Evolutionary conservation across 1,140 invertebrate genomes (phyloP), one percentile per base, ranked within the genome.

Genomic region (Eulimnadia texana): DNA sequence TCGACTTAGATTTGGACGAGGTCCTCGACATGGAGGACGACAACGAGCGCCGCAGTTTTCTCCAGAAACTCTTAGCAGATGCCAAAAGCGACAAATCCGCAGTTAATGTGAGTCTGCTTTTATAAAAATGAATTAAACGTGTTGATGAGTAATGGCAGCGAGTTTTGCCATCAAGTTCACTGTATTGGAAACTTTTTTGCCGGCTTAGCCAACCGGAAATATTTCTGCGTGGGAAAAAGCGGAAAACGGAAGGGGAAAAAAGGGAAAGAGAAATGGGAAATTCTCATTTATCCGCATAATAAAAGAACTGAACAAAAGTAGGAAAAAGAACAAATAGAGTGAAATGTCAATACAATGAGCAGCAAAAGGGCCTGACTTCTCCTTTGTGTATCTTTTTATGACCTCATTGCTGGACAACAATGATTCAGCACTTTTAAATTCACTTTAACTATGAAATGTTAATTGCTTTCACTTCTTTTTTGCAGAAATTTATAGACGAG

Each of bases 1-100:
- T 93, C 58, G 90, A 93, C 74, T 86, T 93, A 63, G 90, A 94
- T 73, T 85, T 94, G 68, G 90, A 94, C 76, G 89, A 94, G 79
- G 79, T 93, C 50, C 77, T 93, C 64, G 90, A 94, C 72, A 87
- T 93, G 84, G 90, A 93, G 72, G 85, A 81, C 70, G 89, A 92
- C 71, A 83, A 84, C 58, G 81, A 84, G 66, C 81, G 90, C 71
- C 82, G 85, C 73, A 80, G 80, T 72, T 90, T 89, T 79, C 80
- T 93, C 70, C 47, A 64, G 64, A 56, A 63, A 23, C 49, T 64
- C 2, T 51, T 64, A 16, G 25, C 55, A 20, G 54, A 63, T 57
- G 64, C 64, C 64, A 64, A 64, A 63, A 58, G 54, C 19, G 22
- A 61, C 19, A 60, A 61, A 10, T 60, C 63, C 57, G 61, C 64